Conservation (phyloP, 37 sponge, comb jelly and placozoan genomes). For the Geodia barretti region DNA sequence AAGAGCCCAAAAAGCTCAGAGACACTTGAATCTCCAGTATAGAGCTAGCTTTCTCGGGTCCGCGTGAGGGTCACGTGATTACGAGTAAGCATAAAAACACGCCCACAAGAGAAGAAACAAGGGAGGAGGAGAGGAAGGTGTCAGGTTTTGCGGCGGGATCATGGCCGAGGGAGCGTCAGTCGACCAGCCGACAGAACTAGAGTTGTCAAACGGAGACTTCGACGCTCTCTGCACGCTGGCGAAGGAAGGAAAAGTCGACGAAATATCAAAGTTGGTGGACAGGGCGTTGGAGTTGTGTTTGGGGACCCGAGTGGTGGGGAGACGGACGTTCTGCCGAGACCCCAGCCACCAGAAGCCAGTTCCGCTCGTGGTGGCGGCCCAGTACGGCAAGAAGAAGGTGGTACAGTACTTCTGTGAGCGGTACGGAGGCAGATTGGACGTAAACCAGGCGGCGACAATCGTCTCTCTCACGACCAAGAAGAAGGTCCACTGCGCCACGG, state of each 20-base stretch:
- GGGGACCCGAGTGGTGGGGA: slow-evolving; percentile 32
- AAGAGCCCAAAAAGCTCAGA: no score
- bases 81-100: neutral
- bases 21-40: no score
- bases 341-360: slow-evolving; percentile 43
- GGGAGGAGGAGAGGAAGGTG: no score
- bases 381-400: slow-evolving; percentile 47
- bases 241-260: slow-evolving; percentile 14
- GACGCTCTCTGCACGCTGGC: slow-evolving; percentile 15
- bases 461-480: slow-evolving; percentile 77
- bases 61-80: neutral
- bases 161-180: neutral
- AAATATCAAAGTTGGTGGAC: neutral
- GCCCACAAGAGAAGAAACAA: neutral
- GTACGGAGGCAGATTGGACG: slow-evolving; percentile 30
- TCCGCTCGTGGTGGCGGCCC: slow-evolving; percentile 76
- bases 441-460: slow-evolving; percentile 67
- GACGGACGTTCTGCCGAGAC: slow-evolving; percentile 55
- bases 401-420: slow-evolving; percentile 57
- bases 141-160: no score
- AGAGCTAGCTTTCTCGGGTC: no score
- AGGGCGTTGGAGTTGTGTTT: neutral
- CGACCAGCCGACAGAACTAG: neutral
- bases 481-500: slow-evolving; percentile 86
- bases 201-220: slow-evolving; percentile 34